Conservation (phyloP, 2,888 invertebrate species). For the Empis stercorea region DNA sequence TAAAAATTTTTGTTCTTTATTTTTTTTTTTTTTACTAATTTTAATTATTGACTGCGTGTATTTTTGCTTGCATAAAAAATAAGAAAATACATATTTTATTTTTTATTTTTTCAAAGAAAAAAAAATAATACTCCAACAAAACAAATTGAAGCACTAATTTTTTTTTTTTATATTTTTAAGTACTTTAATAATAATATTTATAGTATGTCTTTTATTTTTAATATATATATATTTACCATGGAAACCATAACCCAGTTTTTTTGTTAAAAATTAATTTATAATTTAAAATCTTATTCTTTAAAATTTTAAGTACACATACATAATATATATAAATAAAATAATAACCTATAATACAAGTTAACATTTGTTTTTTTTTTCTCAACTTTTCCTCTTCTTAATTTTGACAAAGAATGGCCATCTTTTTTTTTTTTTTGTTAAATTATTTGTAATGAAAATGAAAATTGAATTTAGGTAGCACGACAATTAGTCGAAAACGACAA, state of each 20-base stretch:
- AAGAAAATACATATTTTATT: not conserved
- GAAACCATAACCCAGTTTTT: conserved; percentile 1
- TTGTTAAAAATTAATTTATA: not conserved
- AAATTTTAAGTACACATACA: too few species aligned
- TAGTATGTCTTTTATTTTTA: not conserved
- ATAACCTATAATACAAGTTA: too few species aligned
- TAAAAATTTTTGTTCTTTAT: not conserved
- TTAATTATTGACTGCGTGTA: not conserved
- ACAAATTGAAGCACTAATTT: too few species aligned
- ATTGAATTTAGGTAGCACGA: too few species aligned
- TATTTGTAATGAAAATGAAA: too few species aligned
- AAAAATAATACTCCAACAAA: too few species aligned
- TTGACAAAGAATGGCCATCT: too few species aligned
- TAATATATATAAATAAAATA: not conserved
- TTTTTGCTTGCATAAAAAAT: not conserved
- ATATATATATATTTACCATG: not conserved
- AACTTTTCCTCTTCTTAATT: too few species aligned
- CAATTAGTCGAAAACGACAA: too few species aligned
- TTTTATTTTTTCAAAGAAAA: not conserved
- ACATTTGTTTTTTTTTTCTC: too few species aligned
- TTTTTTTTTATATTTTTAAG: not conserved
- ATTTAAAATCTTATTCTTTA: not conserved
- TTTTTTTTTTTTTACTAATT: not conserved
- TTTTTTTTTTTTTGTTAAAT: too few species aligned
- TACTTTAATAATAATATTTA: not conserved